Percentiles rank a stretch among this genome's conserved stretches.
phyloP scores from a whole-genome alignment of 2,888 invertebrate species.

The Apodemia duryi region DNA sequence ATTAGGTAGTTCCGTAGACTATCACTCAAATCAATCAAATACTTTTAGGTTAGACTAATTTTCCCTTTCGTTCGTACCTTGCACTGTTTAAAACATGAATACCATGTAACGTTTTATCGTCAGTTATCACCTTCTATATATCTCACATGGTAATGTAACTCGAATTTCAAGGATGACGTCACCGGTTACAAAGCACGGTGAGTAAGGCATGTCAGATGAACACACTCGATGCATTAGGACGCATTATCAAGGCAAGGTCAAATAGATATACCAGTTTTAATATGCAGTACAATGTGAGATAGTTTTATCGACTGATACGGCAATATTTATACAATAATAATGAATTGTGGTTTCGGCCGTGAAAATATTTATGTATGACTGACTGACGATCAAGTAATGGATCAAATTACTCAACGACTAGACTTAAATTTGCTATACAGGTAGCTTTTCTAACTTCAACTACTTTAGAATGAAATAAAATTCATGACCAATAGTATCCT shows the following conservation, averaged over 20 bases:
- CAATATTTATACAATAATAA: too few relatives aligned
- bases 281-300: background rate
- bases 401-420: too few relatives aligned
- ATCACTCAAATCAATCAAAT: too few relatives aligned
- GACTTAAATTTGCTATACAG: too few relatives aligned
- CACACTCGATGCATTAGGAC: background rate
- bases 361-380: too few relatives aligned
- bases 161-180: background rate
- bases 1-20: too few relatives aligned
- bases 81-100: background rate
- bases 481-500: too few relatives aligned
- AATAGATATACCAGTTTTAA: background rate
- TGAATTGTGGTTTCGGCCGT: background rate
- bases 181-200: background rate
- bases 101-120: background rate
- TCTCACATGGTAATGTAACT: background rate
- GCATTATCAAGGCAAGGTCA: slow-evolving; percentile 7
- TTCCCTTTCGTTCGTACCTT: background rate
- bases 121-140: background rate
- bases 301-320: background rate
- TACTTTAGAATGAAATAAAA: too few relatives aligned
- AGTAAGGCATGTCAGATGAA: background rate
- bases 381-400: too few relatives aligned
- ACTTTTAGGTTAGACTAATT: too few relatives aligned
- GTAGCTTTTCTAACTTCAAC: too few relatives aligned